Base-by-base conservation (phyloP, 2,113 vertebrate species). In the Chunga burmeisteri region DNA sequence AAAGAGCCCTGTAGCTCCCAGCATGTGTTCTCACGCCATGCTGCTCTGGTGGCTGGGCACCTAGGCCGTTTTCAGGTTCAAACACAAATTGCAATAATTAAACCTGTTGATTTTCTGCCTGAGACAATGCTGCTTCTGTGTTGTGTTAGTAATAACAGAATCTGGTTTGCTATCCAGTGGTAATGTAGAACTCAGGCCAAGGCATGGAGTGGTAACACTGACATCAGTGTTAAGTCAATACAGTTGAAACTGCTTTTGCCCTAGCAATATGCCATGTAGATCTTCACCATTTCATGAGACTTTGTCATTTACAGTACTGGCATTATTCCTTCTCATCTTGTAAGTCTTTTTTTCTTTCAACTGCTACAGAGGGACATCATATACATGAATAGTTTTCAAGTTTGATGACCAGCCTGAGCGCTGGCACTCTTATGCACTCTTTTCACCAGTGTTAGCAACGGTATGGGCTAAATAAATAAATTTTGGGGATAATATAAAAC, bases 11-110 rank as follows among this genome's bases (percentile, higher is more conserved):
- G 16, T 42, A 61, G 11, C 13, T 19, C 38, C 9, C 22, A 15
- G 4, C 25, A 30, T 3, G 2, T 38, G 26, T 11, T 38, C 19
- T 61, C 72, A 30, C 13, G 27, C 6, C 25, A 7, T 1, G 1
- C 44, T 68, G 23, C 53, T 72, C 44, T 3, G 1, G 21, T 13
- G 27, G 13, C 34, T 30, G 34, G 67, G 47, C 58, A 59, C 23
- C 17, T 9, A 16, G 50, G 40, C 74, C 49, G 20, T 36, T 67
- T 75, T 29, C 52, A 77, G 29, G 20, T 88, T 65, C 46, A 65
- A 92, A 86, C 8, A 32, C 22, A 30, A 61, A 58, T 14, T 14
- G 21, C 49, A 55, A 1, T 63, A 86, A 65, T 52, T 52, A 84
- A 81, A 86, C 20, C 10, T 47, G 19, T 7, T 66, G 30, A 21